Conservation (phyloP, 2,113 vertebrate species). For the Terrapene triunguis region DNA sequence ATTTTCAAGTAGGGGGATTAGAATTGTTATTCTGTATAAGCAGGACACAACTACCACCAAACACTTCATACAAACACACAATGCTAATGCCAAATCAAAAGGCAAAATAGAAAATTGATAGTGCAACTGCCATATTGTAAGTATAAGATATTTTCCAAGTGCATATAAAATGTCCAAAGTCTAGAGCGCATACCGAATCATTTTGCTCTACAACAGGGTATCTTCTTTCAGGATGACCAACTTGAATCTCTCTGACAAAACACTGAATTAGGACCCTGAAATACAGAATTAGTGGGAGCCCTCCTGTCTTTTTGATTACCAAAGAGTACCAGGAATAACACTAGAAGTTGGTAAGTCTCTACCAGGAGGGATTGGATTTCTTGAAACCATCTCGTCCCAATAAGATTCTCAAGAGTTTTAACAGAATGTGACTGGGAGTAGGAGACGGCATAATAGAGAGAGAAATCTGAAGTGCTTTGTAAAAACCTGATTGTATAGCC, state of each 20-base stretch:
- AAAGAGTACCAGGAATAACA: background rate
- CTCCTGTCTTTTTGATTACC: background rate
- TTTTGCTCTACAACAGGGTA: background rate
- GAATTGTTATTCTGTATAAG: background rate
- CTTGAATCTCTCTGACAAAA: background rate
- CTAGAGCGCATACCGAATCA: background rate
- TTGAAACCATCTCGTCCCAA: background rate
- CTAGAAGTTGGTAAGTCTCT: background rate
- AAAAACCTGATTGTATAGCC: background rate
- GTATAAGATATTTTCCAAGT: background rate
- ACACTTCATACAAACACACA: background rate
- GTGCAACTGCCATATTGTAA: background rate
- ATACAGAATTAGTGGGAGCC: background rate
- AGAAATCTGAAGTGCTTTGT: background rate
- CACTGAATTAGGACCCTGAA: background rate
- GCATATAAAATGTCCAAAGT: background rate
- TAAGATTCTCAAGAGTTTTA: background rate
- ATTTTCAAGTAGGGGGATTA: background rate
- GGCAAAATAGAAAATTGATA: background rate
- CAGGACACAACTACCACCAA: background rate
- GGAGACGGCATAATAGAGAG: background rate
- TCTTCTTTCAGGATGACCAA: background rate
- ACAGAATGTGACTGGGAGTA: slow-evolving; percentile 16
- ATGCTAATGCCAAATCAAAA: background rate
- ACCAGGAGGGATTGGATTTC: background rate